Evolutionary conservation across 2,888 invertebrate species (phyloP).

Genomic region (Sarcophaga caerulescens): DNA sequence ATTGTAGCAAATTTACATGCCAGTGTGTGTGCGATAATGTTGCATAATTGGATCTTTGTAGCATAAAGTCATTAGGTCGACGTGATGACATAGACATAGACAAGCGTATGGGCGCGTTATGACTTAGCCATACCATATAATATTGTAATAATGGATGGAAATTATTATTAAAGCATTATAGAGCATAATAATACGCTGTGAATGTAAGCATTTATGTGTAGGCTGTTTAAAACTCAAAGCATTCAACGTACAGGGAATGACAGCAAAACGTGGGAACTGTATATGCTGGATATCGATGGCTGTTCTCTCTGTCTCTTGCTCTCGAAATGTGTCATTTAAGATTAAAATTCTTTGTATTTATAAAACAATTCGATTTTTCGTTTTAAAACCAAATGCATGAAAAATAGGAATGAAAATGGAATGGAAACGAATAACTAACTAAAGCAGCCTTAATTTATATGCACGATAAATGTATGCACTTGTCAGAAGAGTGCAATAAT

Average conservation of each 20-base stretch:
- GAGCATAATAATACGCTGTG: background rate
- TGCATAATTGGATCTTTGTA: conserved; percentile 64
- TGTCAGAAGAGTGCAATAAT: conserved; percentile 64
- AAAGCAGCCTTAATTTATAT: conserved; percentile 27
- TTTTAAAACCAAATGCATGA: conserved; percentile 24
- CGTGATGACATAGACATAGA: conserved; percentile 57
- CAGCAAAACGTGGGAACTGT: conserved; percentile 58
- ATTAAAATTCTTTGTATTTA: conserved; percentile 1
- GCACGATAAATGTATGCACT: conserved; percentile 48
- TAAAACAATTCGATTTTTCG: background rate
- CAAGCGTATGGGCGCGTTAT: conserved; percentile 52
- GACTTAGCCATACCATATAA: conserved; percentile 51
- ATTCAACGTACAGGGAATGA: too few species aligned
- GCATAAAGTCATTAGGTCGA: conserved; percentile 66
- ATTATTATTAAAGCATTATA: conserved; percentile 50
- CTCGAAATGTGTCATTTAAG: conserved; percentile 32
- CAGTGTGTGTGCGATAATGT: conserved; percentile 56
- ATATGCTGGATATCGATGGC: background rate
- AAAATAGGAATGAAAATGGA: background rate
- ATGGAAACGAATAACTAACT: conserved; percentile 51
- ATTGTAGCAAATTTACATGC: conserved; percentile 63
- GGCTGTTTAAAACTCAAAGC: background rate
- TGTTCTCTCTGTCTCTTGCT: background rate
- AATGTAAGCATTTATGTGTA: conserved; percentile 28
- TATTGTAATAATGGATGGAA: conserved; percentile 50